Conservation (phyloP, 2,113 vertebrate species). For the Cygnus atratus region DNA sequence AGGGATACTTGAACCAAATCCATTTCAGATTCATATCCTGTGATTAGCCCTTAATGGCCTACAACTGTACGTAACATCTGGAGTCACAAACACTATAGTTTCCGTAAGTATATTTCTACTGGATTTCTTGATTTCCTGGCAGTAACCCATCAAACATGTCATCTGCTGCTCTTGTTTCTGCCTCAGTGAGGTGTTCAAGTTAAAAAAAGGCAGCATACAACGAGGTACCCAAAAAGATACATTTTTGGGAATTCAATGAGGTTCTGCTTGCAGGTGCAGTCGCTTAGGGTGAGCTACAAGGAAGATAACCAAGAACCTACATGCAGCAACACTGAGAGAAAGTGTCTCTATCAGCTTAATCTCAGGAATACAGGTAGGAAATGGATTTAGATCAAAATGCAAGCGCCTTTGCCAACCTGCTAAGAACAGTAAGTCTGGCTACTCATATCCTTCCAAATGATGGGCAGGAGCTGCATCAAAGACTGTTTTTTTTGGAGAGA, state of each 20-base stretch:
- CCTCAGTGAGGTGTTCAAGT: not conserved
- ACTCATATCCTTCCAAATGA: not conserved
- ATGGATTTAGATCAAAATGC: not conserved
- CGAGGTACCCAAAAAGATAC: not conserved
- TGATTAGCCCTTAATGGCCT: not conserved
- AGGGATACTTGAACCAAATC: conserved; percentile 4
- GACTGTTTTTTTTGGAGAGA: not conserved
- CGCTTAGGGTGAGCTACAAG: not conserved
- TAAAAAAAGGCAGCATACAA: not conserved
- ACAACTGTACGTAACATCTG: not conserved
- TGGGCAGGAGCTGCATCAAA: not conserved
- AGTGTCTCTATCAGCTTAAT: not conserved
- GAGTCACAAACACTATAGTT: not conserved
- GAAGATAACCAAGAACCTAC: not conserved
- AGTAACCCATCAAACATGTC: not conserved
- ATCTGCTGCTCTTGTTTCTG: not conserved
- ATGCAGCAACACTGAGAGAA: accelerated
- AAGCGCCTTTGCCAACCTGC: not conserved
- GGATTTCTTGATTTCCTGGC: conserved; percentile 19
- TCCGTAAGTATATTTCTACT: not conserved
- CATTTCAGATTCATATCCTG: conserved; percentile 32
- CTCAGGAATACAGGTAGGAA: not conserved
- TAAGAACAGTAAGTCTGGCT: not conserved
- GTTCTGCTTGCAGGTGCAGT: not conserved
- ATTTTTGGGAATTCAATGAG: not conserved